Percentiles rank a stretch among this genome's conserved stretches.
These are phyloP conservation scores for Diaphora mendica DNA, from an alignment of 2,888 invertebrate species.

Conservation along the genomic window DNA sequence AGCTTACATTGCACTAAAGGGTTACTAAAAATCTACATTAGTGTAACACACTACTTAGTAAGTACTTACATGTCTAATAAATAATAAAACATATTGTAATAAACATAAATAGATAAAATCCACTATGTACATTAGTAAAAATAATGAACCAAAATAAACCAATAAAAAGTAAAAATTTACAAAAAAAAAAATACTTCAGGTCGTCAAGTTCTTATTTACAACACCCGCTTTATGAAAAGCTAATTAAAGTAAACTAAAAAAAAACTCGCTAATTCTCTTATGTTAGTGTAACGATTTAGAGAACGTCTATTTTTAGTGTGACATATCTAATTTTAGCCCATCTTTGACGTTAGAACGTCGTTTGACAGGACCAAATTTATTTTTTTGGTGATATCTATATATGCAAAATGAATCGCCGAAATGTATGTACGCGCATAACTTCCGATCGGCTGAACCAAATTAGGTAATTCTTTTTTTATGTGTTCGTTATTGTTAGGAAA, in stretches of 20 bases:
- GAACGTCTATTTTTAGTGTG: no score
- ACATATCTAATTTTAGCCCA: no score
- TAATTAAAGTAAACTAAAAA: not conserved
- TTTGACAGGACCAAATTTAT: no score
- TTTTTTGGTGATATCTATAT: no score
- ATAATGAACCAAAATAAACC: not conserved
- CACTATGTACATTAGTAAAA: not conserved
- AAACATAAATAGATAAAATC: not conserved
- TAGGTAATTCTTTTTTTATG: no score
- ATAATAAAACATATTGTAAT: not conserved
- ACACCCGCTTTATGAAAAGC: not conserved
- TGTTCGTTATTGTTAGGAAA: no score
- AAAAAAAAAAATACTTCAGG: not conserved
- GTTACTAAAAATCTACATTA: not conserved
- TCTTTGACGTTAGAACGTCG: no score
- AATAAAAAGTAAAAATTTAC: not conserved
- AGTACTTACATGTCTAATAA: not conserved
- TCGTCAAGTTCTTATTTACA: not conserved
- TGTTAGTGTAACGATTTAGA: no score
- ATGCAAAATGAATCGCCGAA: no score
- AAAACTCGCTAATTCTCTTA: no score
- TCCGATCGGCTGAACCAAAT: no score
- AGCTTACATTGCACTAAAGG: slow-evolving; percentile 1
- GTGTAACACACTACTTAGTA: not conserved
- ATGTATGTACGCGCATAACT: no score